Conservation (phyloP, 2,888 invertebrate genomes). For the Oscheius sp. region DNA sequence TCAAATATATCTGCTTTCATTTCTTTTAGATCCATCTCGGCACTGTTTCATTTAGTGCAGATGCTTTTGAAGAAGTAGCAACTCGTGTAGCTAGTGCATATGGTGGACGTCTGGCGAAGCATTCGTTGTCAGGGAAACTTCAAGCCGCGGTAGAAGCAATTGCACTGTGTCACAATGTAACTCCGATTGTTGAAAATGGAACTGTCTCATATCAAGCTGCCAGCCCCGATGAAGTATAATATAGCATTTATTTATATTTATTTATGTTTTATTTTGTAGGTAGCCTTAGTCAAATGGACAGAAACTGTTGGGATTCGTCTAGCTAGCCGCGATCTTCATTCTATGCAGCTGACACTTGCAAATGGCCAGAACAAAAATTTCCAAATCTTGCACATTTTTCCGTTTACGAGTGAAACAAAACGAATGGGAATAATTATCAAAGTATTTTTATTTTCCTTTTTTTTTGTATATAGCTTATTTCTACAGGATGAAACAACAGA, state of each 20-base stretch:
- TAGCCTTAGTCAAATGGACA: conserved; percentile 83
- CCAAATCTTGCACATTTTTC: conserved; percentile 80
- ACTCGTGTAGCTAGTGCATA: conserved; percentile 67
- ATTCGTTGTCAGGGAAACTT: conserved; percentile 69
- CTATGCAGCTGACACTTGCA: conserved; percentile 77
- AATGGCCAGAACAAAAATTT: conserved; percentile 73
- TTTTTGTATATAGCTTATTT: background rate
- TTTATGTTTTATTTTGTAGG: conserved; percentile 73
- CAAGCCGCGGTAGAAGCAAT: conserved; percentile 79
- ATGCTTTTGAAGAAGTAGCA: conserved; percentile 84
- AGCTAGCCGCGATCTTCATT: conserved; percentile 78
- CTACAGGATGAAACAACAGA: conserved; percentile 81
- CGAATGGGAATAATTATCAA: conserved; percentile 84
- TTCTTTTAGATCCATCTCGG: conserved; percentile 83
- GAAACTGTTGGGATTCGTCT: conserved; percentile 81
- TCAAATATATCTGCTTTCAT: background rate
- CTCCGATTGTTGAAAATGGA: conserved; percentile 86
- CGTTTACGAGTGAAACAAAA: conserved; percentile 84
- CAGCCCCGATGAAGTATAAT: conserved; percentile 83
- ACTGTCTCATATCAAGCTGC: conserved; percentile 81
- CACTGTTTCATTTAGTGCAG: conserved; percentile 88
- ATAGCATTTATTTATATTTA: background rate
- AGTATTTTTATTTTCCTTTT: conserved; percentile 70
- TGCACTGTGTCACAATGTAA: conserved; percentile 98
- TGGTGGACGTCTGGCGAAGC: conserved; percentile 63